A percentile compares a stretch with the other conserved stretches of the same genome.
phyloP scores from a whole-genome alignment of 2,113 vertebrate genomes.

The Drymodes brunneopygia region DNA sequence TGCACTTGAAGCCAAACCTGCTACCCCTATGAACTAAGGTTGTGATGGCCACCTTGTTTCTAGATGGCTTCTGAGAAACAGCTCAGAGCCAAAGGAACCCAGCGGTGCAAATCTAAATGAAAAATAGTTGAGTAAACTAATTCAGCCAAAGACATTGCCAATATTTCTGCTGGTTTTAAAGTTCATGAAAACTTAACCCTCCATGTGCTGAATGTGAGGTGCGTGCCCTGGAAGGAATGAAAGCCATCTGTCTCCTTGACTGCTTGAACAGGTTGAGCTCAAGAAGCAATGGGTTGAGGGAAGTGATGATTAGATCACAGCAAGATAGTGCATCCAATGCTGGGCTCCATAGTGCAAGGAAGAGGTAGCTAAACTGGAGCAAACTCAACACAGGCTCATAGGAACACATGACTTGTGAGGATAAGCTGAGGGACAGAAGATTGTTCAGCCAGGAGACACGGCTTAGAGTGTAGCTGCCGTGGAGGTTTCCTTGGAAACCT shows the following conservation, averaged over 20 bases:
- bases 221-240: neutral
- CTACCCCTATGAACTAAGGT: neutral
- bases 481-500: no score
- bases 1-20: neutral
- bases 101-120: neutral
- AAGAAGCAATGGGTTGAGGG: neutral
- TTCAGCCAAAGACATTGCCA: neutral
- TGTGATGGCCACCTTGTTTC: neutral
- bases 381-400: neutral
- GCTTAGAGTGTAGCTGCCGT: no score
- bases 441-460: neutral
- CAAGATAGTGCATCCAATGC: accelerated
- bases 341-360: neutral
- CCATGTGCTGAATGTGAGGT: neutral
- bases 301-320: neutral
- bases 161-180: neutral
- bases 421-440: neutral
- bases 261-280: neutral
- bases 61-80: neutral
- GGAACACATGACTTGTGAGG: accelerated
- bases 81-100: neutral
- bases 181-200: neutral
- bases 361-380: neutral
- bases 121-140: neutral
- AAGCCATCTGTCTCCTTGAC: neutral